Conservation (phyloP, 37 sponge, comb jelly and placozoan genomes). For the Sycon ciliatum region DNA sequence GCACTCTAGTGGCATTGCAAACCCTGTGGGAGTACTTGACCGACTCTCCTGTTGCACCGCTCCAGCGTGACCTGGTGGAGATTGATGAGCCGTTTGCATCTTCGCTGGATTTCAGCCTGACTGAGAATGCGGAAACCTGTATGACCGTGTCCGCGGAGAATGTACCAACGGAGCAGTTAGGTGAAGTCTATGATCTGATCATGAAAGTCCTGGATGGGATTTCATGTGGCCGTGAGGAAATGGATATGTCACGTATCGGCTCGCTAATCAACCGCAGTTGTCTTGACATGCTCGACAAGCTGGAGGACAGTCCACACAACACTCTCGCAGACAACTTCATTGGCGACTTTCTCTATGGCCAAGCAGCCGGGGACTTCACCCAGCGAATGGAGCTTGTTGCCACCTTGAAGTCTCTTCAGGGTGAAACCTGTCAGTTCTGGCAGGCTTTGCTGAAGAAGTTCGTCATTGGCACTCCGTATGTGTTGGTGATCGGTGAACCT, state of each 20-base stretch:
- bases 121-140: conserved; percentile 45
- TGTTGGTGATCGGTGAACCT: conserved; percentile 63
- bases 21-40: conserved; percentile 60
- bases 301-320: conserved; percentile 53
- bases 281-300: conserved; percentile 29
- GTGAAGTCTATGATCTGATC: not conserved
- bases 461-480: conserved; percentile 49
- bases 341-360: conserved; percentile 67
- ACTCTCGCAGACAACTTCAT: conserved; percentile 59
- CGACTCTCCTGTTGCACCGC: conserved; percentile 82
- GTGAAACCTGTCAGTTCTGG: conserved; percentile 59
- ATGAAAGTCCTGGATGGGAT: conserved; percentile 13
- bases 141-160: conserved; percentile 41
- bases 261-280: conserved; percentile 47
- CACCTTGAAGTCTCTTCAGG: not conserved
- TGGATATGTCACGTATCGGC: conserved; percentile 59
- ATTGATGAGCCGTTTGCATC: conserved; percentile 63
- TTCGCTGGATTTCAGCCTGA: conserved; percentile 2
- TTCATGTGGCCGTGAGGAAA: conserved; percentile 5
- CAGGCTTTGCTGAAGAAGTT: conserved; percentile 41
- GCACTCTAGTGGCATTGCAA: conserved; percentile 26
- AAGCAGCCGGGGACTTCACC: conserved; percentile 39
- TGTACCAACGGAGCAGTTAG: conserved; percentile 58
- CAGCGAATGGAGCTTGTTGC: not conserved
- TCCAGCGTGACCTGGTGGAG: conserved; percentile 70